Evolutionary conservation across 2,797 vertebrate genomes (phyloP).

Genomic region (Parauchenoglanis punctatus): DNA sequence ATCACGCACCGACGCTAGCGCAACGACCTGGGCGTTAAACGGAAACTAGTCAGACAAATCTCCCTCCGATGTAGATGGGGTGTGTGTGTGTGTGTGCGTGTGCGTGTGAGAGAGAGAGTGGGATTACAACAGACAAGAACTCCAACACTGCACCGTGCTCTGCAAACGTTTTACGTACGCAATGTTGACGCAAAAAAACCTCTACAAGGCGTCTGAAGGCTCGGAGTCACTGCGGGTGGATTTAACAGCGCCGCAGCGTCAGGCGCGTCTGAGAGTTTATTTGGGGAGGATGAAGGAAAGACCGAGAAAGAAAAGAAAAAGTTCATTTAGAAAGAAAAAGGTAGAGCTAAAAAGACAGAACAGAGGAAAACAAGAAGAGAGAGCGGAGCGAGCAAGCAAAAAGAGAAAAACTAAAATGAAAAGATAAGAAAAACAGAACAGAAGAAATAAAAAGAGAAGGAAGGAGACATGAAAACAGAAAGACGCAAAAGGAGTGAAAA

Average conservation of each 20-base stretch:
- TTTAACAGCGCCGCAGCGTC: too few species aligned
- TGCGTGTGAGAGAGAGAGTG: background rate
- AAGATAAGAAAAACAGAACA: slow-evolving; percentile 31
- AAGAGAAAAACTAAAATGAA: background rate
- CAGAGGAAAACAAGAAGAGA: background rate
- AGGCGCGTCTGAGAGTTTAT: too few species aligned
- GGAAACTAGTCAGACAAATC: background rate
- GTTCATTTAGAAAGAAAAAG: background rate
- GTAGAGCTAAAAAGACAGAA: background rate
- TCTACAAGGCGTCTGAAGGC: too few species aligned
- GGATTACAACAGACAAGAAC: background rate
- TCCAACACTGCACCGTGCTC: background rate
- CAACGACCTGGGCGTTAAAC: background rate
- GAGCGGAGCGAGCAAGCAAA: background rate
- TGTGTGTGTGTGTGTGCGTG: slow-evolving; percentile 42
- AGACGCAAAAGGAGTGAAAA: background rate
- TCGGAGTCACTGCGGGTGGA: too few species aligned
- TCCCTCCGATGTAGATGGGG: background rate
- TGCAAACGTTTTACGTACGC: too few species aligned
- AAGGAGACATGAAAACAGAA: background rate
- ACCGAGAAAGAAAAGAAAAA: background rate
- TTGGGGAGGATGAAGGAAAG: background rate
- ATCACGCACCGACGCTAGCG: too few species aligned
- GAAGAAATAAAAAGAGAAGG: background rate
- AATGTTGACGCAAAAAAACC: too few species aligned